phyloP scores from a whole-genome alignment of 1,140 invertebrate species.

The Cydia splendana region DNA sequence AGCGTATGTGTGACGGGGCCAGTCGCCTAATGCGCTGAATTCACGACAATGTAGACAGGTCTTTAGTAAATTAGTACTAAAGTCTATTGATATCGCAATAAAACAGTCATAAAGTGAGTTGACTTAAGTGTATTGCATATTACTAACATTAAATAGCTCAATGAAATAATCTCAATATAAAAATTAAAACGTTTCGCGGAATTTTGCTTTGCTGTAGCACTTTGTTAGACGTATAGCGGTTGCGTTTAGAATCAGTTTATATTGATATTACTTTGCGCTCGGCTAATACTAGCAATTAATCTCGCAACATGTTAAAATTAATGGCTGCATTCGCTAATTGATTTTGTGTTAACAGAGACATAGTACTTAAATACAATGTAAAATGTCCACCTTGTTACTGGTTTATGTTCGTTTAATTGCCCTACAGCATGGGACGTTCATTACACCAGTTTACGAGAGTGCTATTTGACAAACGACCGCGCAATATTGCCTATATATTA shows the following conservation, averaged over 20 bases:
- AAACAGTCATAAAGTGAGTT: neutral
- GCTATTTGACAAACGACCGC: conserved; percentile 46
- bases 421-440: conserved; percentile 39
- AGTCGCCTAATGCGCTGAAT: conserved; percentile 72
- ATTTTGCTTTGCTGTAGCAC: neutral
- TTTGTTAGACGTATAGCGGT: neutral
- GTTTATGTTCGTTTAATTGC: conserved; percentile 41
- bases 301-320: conserved; percentile 25
- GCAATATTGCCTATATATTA: conserved; percentile 52
- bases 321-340: conserved; percentile 18
- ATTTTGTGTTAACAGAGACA: conserved; percentile 30
- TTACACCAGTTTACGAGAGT: conserved; percentile 38
- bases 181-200: neutral
- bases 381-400: conserved; percentile 33
- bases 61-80: conserved; percentile 39
- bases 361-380: conserved; percentile 37
- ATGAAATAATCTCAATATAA: neutral
- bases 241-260: conserved; percentile 35
- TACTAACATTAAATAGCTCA: neutral
- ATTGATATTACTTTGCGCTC: conserved; percentile 34
- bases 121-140: conserved; percentile 2
- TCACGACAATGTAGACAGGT: conserved; percentile 70
- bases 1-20: conserved; percentile 68
- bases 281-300: neutral
- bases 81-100: conserved; percentile 4